Evolutionary conservation across 2,888 invertebrate species (phyloP), one percentile per base, ranked within the genome.

Genomic region (Brenthis ino): DNA sequence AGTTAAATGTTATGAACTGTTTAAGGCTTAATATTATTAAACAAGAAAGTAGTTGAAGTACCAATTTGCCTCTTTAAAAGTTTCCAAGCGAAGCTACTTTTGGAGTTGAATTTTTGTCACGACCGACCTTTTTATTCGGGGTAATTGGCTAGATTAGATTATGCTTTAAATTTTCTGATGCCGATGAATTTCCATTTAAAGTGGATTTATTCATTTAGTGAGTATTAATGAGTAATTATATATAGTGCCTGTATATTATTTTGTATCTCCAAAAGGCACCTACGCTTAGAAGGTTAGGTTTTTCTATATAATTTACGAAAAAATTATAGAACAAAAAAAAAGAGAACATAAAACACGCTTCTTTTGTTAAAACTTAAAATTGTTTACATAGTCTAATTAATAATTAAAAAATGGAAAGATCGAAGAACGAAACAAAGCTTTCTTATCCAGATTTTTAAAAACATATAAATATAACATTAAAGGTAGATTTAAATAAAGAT

Each of bases 1-100:
- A 53, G 48, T 51, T 65, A 43, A 68, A 71, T 63, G 54, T 71
- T 68, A 71, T 66, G 65, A 65, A 65, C 68, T 71, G 71, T 65
- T 61, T 68, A 58, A 63, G 63, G 57, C 71, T 66, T 66, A 65
- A 68, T 65, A 68, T 71, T 71, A 71, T 65, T 71, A 64, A 71
- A 64, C 68, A 71, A 66, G 70, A 55, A 69, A 69, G 65, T 63
- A 65, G 67, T 67, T 60, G 60, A 58, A 67, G 67, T 16, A 67
- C 60, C 58, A 61, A 68, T 71, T 71, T 68, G 65, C 65, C 65
- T 71, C 58, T 65, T 66, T 65, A 65, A 68, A 68, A 70, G 67
- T 70, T 68, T 68, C 65, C 47, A 47, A 65, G 61, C 65, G 61
- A 54, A 58, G 67, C 57, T 65, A 57, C 55, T 67, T 67, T 64